These are phyloP conservation scores for Gila robusta DNA, from an alignment of 2,797 vertebrate species.

Conservation along the genomic window DNA sequence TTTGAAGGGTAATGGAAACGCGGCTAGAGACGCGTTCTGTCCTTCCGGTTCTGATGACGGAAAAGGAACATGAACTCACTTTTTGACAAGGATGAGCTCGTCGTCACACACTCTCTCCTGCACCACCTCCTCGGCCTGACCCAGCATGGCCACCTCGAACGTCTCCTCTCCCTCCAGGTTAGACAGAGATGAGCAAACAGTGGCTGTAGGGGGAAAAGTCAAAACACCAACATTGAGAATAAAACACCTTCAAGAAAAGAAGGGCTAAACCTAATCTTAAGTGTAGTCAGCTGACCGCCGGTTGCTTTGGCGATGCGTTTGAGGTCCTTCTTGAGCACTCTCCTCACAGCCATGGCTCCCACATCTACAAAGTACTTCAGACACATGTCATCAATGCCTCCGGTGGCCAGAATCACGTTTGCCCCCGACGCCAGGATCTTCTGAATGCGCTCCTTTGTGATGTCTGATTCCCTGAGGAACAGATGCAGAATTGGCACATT, in stretches of 20 bases:
- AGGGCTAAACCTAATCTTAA: background rate
- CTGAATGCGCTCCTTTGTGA: slow-evolving; percentile 97
- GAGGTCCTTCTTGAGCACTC: slow-evolving; percentile 94
- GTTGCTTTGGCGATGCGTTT: slow-evolving; percentile 96
- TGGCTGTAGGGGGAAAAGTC: slow-evolving; percentile 77
- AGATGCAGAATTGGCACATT: slow-evolving; percentile 9
- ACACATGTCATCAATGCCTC: slow-evolving; percentile 98
- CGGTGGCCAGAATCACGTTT: slow-evolving; percentile 93
- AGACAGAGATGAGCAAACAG: slow-evolving; percentile 89
- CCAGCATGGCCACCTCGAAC: slow-evolving; percentile 91
- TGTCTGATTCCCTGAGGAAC: slow-evolving; percentile 90
- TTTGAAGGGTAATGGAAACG: too few relatives aligned
- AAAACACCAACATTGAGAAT: background rate
- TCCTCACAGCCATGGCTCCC: slow-evolving; percentile 94
- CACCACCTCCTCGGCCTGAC: slow-evolving; percentile 95
- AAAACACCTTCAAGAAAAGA: background rate
- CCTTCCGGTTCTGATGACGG: background rate
- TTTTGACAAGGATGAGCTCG: slow-evolving; percentile 95
- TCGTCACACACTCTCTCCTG: slow-evolving; percentile 97
- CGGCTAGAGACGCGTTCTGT: background rate
- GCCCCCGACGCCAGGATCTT: slow-evolving; percentile 94
- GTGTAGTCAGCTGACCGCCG: slow-evolving; percentile 81
- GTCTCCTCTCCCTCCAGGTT: slow-evolving; percentile 98
- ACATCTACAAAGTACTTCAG: slow-evolving; percentile 96
- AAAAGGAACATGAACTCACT: slow-evolving; percentile 80